Conservation (phyloP, 2,797 vertebrate genomes). For the Aulostomus chinensis region DNA sequence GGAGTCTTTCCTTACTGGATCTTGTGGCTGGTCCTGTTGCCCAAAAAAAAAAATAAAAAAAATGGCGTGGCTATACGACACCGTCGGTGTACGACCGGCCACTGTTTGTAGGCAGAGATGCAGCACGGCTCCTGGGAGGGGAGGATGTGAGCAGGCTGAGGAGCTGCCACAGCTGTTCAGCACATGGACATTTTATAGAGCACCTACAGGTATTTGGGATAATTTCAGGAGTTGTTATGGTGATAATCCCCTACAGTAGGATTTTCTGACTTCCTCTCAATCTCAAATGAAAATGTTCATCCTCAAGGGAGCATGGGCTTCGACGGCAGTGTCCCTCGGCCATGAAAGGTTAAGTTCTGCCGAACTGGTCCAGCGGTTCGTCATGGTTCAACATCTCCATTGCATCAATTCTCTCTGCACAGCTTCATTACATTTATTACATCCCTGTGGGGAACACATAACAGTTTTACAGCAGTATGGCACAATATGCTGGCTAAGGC, state of each 20-base stretch:
- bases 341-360: too few species aligned
- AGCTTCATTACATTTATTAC: slow-evolving; percentile 63
- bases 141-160: slow-evolving; percentile 31
- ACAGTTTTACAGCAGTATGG: slow-evolving; percentile 43
- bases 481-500: slow-evolving; percentile 44
- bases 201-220: slow-evolving; percentile 76
- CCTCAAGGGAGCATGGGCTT: too few species aligned
- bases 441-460: slow-evolving; percentile 43
- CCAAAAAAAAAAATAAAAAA: too few species aligned
- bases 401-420: slow-evolving; percentile 8
- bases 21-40: too few species aligned
- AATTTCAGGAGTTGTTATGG: slow-evolving; percentile 67
- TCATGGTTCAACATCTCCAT: slow-evolving; percentile 22
- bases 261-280: background rate
- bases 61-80: too few species aligned
- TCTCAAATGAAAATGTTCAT: background rate
- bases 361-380: too few species aligned
- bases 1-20: slow-evolving; percentile 12
- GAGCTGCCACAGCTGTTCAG: slow-evolving; percentile 61
- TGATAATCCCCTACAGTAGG: slow-evolving; percentile 42
- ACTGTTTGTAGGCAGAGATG: too few species aligned
- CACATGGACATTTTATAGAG: slow-evolving; percentile 65
- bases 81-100: too few species aligned
- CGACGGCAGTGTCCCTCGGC: too few species aligned
- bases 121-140: slow-evolving; percentile 25